Evolutionary conservation across 2,888 invertebrate genomes (phyloP).

Genomic region (Luperina nickerlii): DNA sequence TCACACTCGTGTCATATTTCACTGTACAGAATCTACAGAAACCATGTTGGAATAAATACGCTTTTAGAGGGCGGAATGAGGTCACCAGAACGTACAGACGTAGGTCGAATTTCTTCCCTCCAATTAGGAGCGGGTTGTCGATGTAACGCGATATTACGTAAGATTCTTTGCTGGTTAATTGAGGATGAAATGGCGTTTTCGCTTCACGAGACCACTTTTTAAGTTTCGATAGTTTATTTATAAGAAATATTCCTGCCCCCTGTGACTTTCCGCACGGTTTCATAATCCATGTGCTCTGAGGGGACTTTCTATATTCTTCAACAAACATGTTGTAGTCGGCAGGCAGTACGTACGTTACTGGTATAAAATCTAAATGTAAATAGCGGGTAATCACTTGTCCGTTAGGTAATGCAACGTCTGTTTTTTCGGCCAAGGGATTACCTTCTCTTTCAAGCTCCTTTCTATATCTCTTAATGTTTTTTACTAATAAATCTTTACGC

Average conservation of each 20-base stretch:
- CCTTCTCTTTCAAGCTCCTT: slow-evolving; percentile 97
- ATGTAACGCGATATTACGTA: slow-evolving; percentile 99
- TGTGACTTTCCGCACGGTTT: slow-evolving; percentile 99
- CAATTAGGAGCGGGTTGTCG: slow-evolving; percentile 97
- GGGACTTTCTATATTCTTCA: slow-evolving; percentile 98
- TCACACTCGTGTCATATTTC: slow-evolving; percentile 97
- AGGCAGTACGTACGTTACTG: slow-evolving; percentile 97
- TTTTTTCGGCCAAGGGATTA: slow-evolving; percentile 95
- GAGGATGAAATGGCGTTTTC: slow-evolving; percentile 95
- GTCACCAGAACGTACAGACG: slow-evolving; percentile 97
- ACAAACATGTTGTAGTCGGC: slow-evolving; percentile 99
- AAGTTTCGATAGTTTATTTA: slow-evolving; percentile 98
- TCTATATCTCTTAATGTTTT: slow-evolving; percentile 98
- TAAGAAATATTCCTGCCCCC: slow-evolving; percentile 97
- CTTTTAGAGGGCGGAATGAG: slow-evolving; percentile 97
- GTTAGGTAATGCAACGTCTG: slow-evolving; percentile 84
- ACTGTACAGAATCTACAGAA: slow-evolving; percentile 99
- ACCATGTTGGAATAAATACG: slow-evolving; percentile 97
- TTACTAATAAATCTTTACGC: slow-evolving; percentile 98
- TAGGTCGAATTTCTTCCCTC: slow-evolving; percentile 99
- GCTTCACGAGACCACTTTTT: slow-evolving; percentile 97
- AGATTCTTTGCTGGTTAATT: slow-evolving; percentile 94
- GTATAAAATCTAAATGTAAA: slow-evolving; percentile 96
- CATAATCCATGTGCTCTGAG: slow-evolving; percentile 99
- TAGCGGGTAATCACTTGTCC: slow-evolving; percentile 93